Conservation (phyloP, 2,113 vertebrate genomes). For the Notarius lentiginosus region DNA sequence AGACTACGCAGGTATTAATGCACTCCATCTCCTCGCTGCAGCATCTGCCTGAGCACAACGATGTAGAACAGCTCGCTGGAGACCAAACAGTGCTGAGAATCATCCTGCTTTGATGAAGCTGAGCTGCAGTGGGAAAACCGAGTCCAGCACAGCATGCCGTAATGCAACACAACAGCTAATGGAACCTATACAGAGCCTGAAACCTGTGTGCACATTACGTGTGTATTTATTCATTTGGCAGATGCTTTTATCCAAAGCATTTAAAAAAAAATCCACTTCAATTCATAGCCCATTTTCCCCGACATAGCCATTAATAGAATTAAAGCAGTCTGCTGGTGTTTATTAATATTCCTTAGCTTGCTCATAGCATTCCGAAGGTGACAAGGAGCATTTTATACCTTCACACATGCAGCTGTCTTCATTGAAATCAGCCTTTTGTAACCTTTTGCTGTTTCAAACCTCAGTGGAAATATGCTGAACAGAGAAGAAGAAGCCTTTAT, state of each 20-base stretch:
- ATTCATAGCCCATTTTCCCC: background rate
- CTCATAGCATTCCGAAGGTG: background rate
- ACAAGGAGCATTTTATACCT: background rate
- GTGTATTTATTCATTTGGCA: background rate
- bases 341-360: background rate
- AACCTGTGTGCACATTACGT: slow-evolving; percentile 21
- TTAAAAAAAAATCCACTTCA: background rate
- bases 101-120: slow-evolving; percentile 15
- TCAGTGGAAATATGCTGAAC: background rate
- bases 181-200: slow-evolving; percentile 29
- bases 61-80: slow-evolving; percentile 22
- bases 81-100: slow-evolving; percentile 30
- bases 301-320: background rate
- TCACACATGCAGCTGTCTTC: background rate
- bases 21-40: slow-evolving; percentile 15
- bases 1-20: slow-evolving; percentile 17
- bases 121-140: slow-evolving; percentile 8
- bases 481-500: background rate
- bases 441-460: background rate
- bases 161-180: slow-evolving; percentile 35
- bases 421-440: background rate
- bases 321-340: background rate
- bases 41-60: slow-evolving; percentile 20
- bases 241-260: background rate
- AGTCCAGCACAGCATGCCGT: background rate